phyloP scores from a whole-genome alignment of 2,797 vertebrate genomes.

The Pantherophis alleghaniensis region DNA sequence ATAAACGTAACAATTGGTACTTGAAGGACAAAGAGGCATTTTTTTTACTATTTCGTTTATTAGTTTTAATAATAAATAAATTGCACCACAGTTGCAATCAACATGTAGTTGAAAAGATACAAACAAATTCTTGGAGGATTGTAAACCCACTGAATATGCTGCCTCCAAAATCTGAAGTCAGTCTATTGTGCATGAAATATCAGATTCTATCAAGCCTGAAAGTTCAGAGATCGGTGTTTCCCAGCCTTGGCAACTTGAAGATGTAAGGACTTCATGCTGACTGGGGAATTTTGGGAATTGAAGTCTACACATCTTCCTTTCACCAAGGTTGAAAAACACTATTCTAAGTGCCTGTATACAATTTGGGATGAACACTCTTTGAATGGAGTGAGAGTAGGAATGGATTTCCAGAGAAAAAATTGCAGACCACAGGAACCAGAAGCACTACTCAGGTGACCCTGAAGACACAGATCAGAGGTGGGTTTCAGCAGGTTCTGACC shows the following conservation, averaged over 20 bases:
- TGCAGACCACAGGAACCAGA: no score
- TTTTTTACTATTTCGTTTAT: background rate
- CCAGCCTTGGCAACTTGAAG: background rate
- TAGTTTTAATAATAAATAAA: background rate
- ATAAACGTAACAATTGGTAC: background rate
- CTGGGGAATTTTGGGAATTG: background rate
- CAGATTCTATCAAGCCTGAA: background rate
- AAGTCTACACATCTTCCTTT: background rate
- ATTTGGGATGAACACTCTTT: no score
- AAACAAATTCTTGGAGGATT: background rate
- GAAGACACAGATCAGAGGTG: no score
- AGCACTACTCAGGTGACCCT: no score
- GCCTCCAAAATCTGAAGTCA: background rate
- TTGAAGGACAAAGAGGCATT: background rate
- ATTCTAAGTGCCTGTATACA: no score
- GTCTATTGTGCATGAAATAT: background rate
- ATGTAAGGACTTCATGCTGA: background rate
- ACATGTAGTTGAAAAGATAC: background rate
- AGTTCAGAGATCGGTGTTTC: background rate
- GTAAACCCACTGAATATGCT: background rate
- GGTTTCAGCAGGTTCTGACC: no score
- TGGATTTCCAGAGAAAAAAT: no score
- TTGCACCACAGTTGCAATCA: background rate
- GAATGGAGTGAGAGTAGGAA: no score
- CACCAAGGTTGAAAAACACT: background rate